Conservation (phyloP, 2,113 vertebrate genomes). For the Mungos mungo region DNA sequence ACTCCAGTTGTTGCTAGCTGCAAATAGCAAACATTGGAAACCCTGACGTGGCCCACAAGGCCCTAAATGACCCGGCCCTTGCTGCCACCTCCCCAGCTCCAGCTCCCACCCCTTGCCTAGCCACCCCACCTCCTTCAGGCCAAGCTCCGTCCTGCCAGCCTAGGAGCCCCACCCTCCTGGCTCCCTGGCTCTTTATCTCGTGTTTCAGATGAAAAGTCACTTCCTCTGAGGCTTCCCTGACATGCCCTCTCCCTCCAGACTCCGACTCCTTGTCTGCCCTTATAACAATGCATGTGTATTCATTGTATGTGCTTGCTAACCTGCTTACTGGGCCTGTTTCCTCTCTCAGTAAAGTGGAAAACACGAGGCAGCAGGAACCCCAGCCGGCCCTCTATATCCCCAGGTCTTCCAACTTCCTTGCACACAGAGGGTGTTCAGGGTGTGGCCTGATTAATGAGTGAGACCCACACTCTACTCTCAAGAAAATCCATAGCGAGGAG, state of each 20-base stretch:
- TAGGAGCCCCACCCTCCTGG: background rate
- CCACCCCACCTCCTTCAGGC: background rate
- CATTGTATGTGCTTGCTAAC: background rate
- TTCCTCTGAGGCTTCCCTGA: background rate
- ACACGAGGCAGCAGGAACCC: background rate
- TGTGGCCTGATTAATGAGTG: background rate
- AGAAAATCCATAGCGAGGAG: background rate
- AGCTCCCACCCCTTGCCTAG: background rate
- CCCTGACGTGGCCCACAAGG: too few relatives aligned
- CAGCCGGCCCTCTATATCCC: background rate
- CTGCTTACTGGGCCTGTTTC: background rate
- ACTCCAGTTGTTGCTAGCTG: background rate
- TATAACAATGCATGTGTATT: background rate
- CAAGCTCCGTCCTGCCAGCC: background rate
- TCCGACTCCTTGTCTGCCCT: background rate
- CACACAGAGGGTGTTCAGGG: background rate
- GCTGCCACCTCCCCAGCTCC: background rate
- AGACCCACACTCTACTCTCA: background rate
- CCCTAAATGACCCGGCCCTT: background rate
- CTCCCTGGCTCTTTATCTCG: background rate
- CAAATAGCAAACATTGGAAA: background rate
- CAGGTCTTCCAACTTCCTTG: background rate
- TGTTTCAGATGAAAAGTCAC: background rate
- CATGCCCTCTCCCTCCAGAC: background rate
- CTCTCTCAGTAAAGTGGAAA: background rate